Percentiles rank a stretch among this genome's conserved stretches.
These are phyloP conservation scores for Drosophila quasianomalipes DNA, from an alignment of 2,888 invertebrate genomes.

Conservation along the genomic window DNA sequence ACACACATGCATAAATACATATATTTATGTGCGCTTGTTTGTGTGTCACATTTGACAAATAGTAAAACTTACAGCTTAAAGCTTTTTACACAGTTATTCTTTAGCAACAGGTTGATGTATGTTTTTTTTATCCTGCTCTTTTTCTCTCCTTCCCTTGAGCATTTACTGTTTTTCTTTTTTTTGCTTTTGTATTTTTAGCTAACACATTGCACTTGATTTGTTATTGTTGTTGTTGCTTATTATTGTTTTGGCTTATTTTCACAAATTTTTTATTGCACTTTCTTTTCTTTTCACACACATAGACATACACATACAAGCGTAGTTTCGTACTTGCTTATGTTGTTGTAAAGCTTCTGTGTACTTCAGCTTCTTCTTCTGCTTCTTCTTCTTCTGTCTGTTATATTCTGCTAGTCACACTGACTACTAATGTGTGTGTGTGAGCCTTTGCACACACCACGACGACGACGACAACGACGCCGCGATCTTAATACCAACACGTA, in stretches of 20 bases:
- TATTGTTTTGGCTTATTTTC: conserved; percentile 47
- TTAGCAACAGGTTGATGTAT: conserved; percentile 56
- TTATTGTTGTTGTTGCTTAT: conserved; percentile 25
- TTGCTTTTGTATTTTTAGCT: conserved; percentile 30
- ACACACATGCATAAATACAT: background rate
- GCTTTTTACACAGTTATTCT: conserved; percentile 50
- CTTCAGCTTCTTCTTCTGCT: conserved; percentile 25
- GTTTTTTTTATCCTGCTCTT: conserved; percentile 7
- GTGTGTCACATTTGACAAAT: conserved; percentile 42
- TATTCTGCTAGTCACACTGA: conserved; percentile 64
- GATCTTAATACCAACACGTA: conserved; percentile 70
- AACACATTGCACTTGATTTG: conserved; percentile 69
- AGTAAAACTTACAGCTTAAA: conserved; percentile 52
- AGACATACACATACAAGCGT: conserved; percentile 8
- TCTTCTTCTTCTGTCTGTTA: conserved; percentile 27
- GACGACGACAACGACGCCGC: conserved; percentile 36
- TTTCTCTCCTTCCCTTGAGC: conserved; percentile 9
- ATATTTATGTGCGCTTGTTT: conserved; percentile 2
- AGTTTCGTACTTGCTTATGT: conserved; percentile 1
- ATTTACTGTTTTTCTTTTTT: conserved; percentile 21
- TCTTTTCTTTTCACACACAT: conserved; percentile 64
- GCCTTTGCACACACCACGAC: conserved; percentile 53
- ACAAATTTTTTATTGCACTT: conserved; percentile 73
- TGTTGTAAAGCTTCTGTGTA: conserved; percentile 28
- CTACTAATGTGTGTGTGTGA: conserved; percentile 40